A percentile compares a stretch with the other conserved stretches of the same genome.
Evolutionary conservation across 2,113 vertebrate genomes (phyloP).

Genomic region (Empidonax traillii): DNA sequence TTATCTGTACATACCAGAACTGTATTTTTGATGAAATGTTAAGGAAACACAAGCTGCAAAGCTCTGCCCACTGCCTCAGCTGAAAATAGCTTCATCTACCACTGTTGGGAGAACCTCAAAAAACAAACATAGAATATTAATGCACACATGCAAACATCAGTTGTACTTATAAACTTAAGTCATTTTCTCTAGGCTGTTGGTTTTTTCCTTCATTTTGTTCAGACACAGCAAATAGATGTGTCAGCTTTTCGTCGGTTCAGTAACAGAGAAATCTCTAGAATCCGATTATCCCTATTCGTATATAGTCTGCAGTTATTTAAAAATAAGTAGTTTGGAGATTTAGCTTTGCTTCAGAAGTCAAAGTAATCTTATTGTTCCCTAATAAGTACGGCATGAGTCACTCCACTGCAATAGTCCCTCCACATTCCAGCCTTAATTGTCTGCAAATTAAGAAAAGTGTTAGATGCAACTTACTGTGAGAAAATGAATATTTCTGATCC

Average conservation of each 20-base stretch:
- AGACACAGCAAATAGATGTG: conserved; percentile 8
- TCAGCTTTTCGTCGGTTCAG: conserved; percentile 33
- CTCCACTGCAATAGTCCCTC: conserved; percentile 32
- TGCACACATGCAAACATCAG: not conserved
- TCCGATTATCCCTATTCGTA: conserved; percentile 48
- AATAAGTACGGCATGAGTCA: conserved; percentile 50
- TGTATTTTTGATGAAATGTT: not conserved
- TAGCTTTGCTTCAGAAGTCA: conserved; percentile 62
- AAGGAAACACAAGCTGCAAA: not conserved
- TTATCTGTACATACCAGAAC: not conserved
- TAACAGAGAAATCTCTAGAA: conserved; percentile 43
- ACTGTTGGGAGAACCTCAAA: not conserved
- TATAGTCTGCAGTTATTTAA: conserved; percentile 47
- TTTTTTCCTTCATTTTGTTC: conserved; percentile 12
- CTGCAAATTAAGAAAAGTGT: conserved; percentile 64
- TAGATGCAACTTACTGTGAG: conserved; percentile 57
- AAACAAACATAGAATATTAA: not conserved
- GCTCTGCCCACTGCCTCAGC: not conserved
- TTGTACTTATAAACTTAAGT: not conserved
- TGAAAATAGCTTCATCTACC: not conserved
- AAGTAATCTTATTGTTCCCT: conserved; percentile 36
- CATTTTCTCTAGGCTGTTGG: not conserved
- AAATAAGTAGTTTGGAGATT: conserved; percentile 63
- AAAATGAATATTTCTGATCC: conserved; percentile 59
- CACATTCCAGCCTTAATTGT: conserved; percentile 47